Percentiles rank a stretch among this genome's conserved stretches.
phyloP scores from a whole-genome alignment of 2,113 vertebrate genomes.

The Microcebus ravelobensis region DNA sequence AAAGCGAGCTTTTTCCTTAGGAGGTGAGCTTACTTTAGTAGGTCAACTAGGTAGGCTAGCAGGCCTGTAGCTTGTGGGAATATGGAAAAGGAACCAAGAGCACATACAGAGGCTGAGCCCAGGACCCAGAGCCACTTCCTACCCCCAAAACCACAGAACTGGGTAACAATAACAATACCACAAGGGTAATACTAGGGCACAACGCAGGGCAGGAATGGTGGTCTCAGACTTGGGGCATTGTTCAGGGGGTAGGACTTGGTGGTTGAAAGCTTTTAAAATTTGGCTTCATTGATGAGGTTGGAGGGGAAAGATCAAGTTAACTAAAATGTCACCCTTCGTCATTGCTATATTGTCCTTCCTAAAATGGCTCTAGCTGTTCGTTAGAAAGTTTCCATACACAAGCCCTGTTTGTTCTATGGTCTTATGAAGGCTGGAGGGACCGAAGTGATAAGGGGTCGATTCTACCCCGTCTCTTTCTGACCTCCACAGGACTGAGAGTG shows the following conservation, averaged over 20 bases:
- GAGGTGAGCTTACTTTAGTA: background rate
- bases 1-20: background rate
- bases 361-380: background rate
- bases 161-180: background rate
- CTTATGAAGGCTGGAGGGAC: background rate
- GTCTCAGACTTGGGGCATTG: background rate
- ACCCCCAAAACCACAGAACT: background rate
- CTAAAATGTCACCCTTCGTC: background rate
- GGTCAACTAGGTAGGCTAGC: background rate
- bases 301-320: background rate
- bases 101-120: rapidly evolving
- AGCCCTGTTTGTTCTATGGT: too few relatives aligned
- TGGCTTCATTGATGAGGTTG: background rate
- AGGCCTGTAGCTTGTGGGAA: background rate
- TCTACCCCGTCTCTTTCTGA: background rate
- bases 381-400: background rate
- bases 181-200: background rate
- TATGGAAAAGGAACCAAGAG: background rate
- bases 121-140: too few relatives aligned
- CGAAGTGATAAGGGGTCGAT: too few relatives aligned
- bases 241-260: background rate
- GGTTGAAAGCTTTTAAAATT: background rate
- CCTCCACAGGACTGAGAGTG: too few relatives aligned
- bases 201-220: background rate
- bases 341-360: background rate